Evolutionary conservation across 2,888 invertebrate genomes (phyloP).

Genomic region (Sceliomorpha sp.): DNA sequence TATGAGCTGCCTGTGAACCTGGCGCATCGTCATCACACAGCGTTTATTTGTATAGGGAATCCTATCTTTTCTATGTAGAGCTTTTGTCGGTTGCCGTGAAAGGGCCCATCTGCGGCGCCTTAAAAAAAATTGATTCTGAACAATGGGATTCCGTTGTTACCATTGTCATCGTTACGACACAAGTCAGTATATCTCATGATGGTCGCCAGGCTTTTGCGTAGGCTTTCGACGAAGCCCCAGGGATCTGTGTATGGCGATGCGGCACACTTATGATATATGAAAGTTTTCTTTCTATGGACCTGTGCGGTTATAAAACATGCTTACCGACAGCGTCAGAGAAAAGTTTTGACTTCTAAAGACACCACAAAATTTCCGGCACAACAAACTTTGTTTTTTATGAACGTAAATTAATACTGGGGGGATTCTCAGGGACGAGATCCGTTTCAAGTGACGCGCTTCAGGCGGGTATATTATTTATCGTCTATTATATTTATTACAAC

Average conservation of each 20-base stretch:
- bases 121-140: slow-evolving; percentile 45
- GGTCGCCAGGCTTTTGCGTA: slow-evolving; percentile 3
- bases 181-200: slow-evolving; percentile 46
- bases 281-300: slow-evolving; percentile 29
- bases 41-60: slow-evolving; percentile 42
- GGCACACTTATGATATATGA: slow-evolving; percentile 38
- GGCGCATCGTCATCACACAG: slow-evolving; percentile 24
- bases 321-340: slow-evolving; percentile 32
- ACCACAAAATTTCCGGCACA: slow-evolving; percentile 52
- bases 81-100: slow-evolving; percentile 53
- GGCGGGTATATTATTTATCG: too few species aligned
- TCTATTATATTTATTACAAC: too few species aligned
- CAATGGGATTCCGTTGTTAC: slow-evolving; percentile 51
- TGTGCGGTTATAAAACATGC: slow-evolving; percentile 45
- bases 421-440: too few species aligned
- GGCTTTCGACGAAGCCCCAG: slow-evolving; percentile 52
- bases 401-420: slow-evolving; percentile 40
- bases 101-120: slow-evolving; percentile 54
- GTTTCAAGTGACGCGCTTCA: too few species aligned
- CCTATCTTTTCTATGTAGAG: slow-evolving; percentile 26
- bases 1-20: slow-evolving; percentile 42
- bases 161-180: slow-evolving; percentile 53
- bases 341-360: slow-evolving; percentile 48
- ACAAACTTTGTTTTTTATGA: slow-evolving; percentile 22
- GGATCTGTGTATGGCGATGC: slow-evolving; percentile 28